Evolutionary conservation across 2,113 vertebrate species (phyloP), one percentile per base, ranked within the genome.

Genomic region (Corythoichthys haematopterus): DNA sequence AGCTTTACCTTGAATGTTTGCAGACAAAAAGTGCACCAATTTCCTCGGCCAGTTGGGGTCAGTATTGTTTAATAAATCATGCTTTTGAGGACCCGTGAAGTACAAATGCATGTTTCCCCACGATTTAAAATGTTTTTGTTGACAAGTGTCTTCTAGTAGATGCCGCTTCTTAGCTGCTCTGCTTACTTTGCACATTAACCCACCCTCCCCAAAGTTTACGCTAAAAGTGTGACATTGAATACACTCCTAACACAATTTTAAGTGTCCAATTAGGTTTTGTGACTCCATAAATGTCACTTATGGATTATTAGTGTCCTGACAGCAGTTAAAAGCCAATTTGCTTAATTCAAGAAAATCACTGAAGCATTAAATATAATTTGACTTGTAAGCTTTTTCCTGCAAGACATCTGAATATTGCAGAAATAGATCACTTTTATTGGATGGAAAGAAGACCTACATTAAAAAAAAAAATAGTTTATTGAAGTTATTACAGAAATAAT

Each of bases 401-500:
- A 37, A 74, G 52, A 64, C 51, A 8, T 35, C 13, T 13, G 28
- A 64, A 51, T 62, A 45, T 46, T 62, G 11, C 16, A 8, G 40
- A 46, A 33, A 46, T 46, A 2, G 7, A 61, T 61, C 38, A 61
- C 58, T 61, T 43, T 43, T 43, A 57, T 57, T 57, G 14, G 13
- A 36, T 45, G 16, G 4, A 45, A 50, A 28, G 47, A 63, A 14
- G 8, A 60, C 38, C 8, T 47, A 28, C n/a, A 66, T 82, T 53
- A 79, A 78, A 80, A 85, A 83, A 43, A 50, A 6, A 43, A 59
- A 57, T 6, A 11, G 13, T 87, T 88, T 84, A 86, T 83, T 85
- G 61, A 76, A 52, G 79, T 84, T 87, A 85, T 64, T 82, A 72
- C 77, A 85, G 85, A 88, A 88, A 87, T 63, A 78, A 90, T 86